Conservation (phyloP, 1,140 invertebrate genomes). For the Calliopsis andreniformis region DNA sequence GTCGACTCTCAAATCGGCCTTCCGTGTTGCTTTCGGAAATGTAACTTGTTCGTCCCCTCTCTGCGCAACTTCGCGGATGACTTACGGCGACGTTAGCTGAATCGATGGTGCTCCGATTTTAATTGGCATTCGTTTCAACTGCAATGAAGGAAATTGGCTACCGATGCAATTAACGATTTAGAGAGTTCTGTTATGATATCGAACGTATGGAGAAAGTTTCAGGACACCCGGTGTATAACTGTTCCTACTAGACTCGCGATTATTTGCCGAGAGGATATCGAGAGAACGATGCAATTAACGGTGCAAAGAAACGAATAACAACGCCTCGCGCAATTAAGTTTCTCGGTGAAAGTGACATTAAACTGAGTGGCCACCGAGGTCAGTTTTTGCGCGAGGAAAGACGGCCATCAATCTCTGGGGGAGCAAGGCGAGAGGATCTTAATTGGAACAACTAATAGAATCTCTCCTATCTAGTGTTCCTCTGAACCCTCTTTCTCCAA, state of each 20-base stretch:
- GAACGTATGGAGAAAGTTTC: neutral
- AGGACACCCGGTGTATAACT: neutral
- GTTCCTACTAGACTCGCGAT: neutral
- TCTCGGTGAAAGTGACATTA: slow-evolving; percentile 44
- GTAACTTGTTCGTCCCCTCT: neutral
- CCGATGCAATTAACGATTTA: too few species aligned
- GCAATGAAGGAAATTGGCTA: too few species aligned
- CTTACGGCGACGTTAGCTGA: neutral
- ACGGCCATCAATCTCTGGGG: slow-evolving; percentile 16
- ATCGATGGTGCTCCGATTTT: neutral
- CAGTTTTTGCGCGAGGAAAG: slow-evolving; percentile 9
- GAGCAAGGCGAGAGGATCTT: slow-evolving; percentile 22
- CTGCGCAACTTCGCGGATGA: neutral
- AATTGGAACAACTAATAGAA: slow-evolving; percentile 14
- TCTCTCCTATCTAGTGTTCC: neutral
- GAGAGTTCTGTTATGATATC: too few species aligned
- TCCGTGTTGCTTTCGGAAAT: neutral
- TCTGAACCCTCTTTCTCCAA: too few species aligned
- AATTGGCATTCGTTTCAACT: too few species aligned
- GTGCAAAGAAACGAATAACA: slow-evolving; percentile 2
- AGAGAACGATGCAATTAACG: neutral
- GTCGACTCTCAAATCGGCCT: neutral
- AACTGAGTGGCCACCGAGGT: slow-evolving; percentile 7
- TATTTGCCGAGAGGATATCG: neutral
- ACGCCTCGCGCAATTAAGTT: slow-evolving; percentile 26